Evolutionary conservation across 92 coral and sea anemone genomes (phyloP), one percentile per base, ranked within the genome.

Genomic region (Zoanthus solanderi): DNA sequence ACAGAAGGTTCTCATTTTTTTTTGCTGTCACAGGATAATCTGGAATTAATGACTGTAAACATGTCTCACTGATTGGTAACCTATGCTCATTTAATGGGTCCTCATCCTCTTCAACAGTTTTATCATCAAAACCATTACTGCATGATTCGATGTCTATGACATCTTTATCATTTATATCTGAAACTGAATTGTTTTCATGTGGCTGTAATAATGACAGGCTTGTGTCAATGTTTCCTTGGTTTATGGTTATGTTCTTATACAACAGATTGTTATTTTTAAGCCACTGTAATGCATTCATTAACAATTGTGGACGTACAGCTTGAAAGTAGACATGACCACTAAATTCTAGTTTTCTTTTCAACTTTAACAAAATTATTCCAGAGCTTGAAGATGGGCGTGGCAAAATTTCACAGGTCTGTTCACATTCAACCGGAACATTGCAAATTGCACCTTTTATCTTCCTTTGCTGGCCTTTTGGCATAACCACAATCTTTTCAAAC

Each of bases 281-380:
- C 72, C 72, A 67, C 2, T 1, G 6, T 5, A 67, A 14, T 2
- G 72, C 72, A 67, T 67, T 18, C 12, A 54, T 1, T 5, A 67
- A 9, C 7, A 67, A 23, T 31, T 67, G 42, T 67, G 95, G 95
- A 12, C 93, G 89, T 63, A 90, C 93, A 78, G 93, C 93, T 86
- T 92, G 88, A 76, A 90, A 92, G 66, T 92, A 92, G 44, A 90
- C 91, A 90, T 92, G 95, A 44, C 95, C 95, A 56, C 91, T 92
- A 66, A 90, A 92, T 78, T 90, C 84, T 32, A 91, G 87, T 67
- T 90, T 87, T 77, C 93, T 73, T 76, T 88, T 87, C 57, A 90
- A 75, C 56, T 90, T 90, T 2, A 89, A 72, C 87, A 84, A 46
- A 29, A 92, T 92, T 23, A 84, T 92, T 79, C 95, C 95, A 44